Evolutionary conservation across 1,140 invertebrate genomes (phyloP), one percentile per base, ranked within the genome.

Genomic region (Neelides sp.): DNA sequence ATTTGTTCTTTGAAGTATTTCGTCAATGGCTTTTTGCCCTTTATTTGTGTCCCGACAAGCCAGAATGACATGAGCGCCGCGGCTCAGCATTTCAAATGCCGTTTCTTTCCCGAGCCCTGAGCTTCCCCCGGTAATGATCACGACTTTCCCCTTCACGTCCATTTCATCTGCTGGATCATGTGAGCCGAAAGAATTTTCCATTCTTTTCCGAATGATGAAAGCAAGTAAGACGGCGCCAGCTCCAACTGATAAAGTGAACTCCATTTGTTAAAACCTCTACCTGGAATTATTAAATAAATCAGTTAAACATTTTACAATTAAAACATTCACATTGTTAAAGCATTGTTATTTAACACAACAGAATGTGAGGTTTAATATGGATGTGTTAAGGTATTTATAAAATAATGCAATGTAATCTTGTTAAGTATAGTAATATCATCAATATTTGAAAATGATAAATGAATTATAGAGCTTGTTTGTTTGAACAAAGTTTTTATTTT

Each of bases 11-110:
- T 60, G 62, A 22, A 75, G 66, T 47, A 86, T 83, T 22, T 78
- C 71, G 35, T 69, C 62, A 47, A 75, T 71, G 4, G 72, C 75
- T 39, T 71, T 63, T 50, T 74, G 73, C 3, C 79, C 79, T 52
- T 69, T 75, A 12, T 71, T 66, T 19, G 78, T 62, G 63, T 78
- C 73, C 39, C 82, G 66, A 60, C 82, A 85, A 1, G 81, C 52
- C 36, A 49, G 54, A n/a, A 62, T 66, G 42, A 64, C 50, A 39
- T 64, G 57, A 32, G 66, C 70, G 63, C 72, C 69, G 58, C 74
- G 58, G 53, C 57, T 68, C 8, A 73, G 73, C 17, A 79, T 63
- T 47, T 78, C 75, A 19, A 64, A 48, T 0, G 73, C 74, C 5
- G 75, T 74, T 44, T 70, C 71, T 63, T 73, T 75, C 12, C 77